These are phyloP conservation scores for Myrmecobius fasciatus DNA, from an alignment of 2,113 vertebrate genomes.

Conservation along the genomic window DNA sequence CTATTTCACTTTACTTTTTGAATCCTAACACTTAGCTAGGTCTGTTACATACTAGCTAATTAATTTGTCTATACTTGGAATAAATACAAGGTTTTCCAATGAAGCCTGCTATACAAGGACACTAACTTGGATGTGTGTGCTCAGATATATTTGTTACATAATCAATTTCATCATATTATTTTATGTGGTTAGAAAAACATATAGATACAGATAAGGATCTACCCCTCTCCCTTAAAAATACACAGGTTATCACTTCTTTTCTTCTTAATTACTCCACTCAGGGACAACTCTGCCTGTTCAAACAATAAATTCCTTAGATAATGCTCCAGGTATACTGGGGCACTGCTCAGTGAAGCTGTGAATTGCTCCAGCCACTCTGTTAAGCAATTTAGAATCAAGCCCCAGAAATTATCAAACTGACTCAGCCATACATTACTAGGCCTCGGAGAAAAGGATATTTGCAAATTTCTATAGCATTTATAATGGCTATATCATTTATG, in stretches of 20 bases:
- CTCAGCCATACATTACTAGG: neutral
- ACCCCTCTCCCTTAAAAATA: neutral
- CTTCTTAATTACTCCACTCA: neutral
- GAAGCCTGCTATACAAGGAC: neutral
- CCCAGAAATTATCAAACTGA: neutral
- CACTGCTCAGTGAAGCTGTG: neutral
- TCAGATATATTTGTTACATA: neutral
- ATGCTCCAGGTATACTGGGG: neutral
- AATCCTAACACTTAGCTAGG: neutral
- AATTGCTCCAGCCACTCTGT: neutral
- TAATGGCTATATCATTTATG: neutral
- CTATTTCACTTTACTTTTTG: neutral
- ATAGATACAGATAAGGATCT: neutral
- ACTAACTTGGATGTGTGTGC: neutral
- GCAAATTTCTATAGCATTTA: neutral
- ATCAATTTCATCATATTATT: neutral
- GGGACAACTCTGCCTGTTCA: neutral
- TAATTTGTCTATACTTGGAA: neutral
- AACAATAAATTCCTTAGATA: neutral
- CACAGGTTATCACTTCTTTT: neutral
- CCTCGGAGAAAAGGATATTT: neutral
- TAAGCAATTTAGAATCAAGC: neutral
- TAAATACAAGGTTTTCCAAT: neutral
- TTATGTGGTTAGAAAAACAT: neutral
- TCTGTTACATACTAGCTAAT: neutral